Conservation (phyloP, 1,140 invertebrate species). For the Probaryconus sp. region DNA sequence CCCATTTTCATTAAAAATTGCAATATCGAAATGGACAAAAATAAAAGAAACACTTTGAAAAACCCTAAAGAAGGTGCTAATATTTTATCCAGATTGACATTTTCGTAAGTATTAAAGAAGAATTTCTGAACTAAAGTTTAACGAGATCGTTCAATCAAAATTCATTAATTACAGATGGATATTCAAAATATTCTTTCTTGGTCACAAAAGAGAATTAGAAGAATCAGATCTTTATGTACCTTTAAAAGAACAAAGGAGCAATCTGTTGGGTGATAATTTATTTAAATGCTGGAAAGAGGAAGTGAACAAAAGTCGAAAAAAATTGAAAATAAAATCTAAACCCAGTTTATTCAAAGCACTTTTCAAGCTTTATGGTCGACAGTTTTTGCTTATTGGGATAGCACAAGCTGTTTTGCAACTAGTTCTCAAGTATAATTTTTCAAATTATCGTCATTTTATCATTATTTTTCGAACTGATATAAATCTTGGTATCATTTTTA, state of each 20-base stretch:
- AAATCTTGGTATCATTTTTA: not conserved
- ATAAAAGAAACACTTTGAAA: constrained; percentile 72
- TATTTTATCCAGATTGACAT: constrained; percentile 77
- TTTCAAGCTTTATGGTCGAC: constrained; percentile 75
- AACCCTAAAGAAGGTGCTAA: constrained; percentile 79
- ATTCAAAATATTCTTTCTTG: constrained; percentile 78
- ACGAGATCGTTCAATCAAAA: constrained; percentile 65
- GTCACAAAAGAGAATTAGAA: constrained; percentile 81
- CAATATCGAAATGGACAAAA: constrained; percentile 78
- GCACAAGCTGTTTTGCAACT: constrained; percentile 79
- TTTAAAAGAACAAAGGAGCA: constrained; percentile 81
- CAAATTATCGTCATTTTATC: not conserved
- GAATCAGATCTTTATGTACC: constrained; percentile 81
- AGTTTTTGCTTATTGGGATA: constrained; percentile 75
- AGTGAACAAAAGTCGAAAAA: constrained; percentile 38
- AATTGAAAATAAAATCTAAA: constrained; percentile 38
- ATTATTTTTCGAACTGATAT: constrained; percentile 6
- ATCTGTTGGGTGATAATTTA: constrained; percentile 79
- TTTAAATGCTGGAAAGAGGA: constrained; percentile 79
- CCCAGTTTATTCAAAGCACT: constrained; percentile 77
- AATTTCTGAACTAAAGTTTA: too few species aligned
- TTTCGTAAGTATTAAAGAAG: constrained; percentile 76
- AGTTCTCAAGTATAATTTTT: constrained; percentile 74
- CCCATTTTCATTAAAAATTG: too few species aligned
- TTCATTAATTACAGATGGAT: constrained; percentile 78